Conservation (phyloP, 1,140 invertebrate genomes). For the Tetraneura akinire region DNA sequence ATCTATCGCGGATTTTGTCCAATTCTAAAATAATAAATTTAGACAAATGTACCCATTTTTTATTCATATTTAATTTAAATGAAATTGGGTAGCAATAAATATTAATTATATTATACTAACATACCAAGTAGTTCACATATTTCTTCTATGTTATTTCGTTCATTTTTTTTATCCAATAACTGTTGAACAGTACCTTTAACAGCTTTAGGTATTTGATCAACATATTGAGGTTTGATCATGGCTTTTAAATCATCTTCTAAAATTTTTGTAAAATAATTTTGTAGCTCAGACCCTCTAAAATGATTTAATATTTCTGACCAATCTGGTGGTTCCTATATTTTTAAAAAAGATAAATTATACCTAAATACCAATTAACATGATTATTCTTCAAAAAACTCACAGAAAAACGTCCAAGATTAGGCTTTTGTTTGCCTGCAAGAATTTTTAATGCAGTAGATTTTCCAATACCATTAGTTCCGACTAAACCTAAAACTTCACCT, state of each 20-base stretch:
- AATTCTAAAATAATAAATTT: slow-evolving; percentile 68
- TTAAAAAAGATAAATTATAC: background rate
- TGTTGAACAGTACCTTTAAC: slow-evolving; percentile 92
- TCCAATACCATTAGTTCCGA: slow-evolving; percentile 99
- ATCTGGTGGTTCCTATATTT: slow-evolving; percentile 85
- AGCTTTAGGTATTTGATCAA: slow-evolving; percentile 98
- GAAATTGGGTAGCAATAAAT: no score
- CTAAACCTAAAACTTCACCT: slow-evolving; percentile 94
- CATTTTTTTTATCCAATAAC: slow-evolving; percentile 91
- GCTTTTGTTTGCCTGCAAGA: slow-evolving; percentile 97
- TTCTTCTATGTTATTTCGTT: slow-evolving; percentile 78
- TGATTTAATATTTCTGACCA: slow-evolving; percentile 98
- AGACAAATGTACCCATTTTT: background rate
- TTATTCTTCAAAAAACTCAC: slow-evolving; percentile 63
- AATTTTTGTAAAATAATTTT: slow-evolving; percentile 99
- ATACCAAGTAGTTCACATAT: slow-evolving; percentile 87
- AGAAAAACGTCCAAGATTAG: slow-evolving; percentile 90
- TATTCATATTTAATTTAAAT: no score
- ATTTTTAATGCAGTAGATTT: slow-evolving; percentile 99
- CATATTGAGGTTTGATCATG: slow-evolving; percentile 98
- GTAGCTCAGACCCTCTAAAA: slow-evolving; percentile 97
- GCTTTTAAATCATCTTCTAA: slow-evolving; percentile 98
- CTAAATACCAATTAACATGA: slow-evolving; percentile 44
- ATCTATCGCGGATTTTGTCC: slow-evolving; percentile 81
- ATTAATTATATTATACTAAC: slow-evolving; percentile 49